Conservation (phyloP, 1,140 invertebrate species). For the Drosophila ambigua region DNA sequence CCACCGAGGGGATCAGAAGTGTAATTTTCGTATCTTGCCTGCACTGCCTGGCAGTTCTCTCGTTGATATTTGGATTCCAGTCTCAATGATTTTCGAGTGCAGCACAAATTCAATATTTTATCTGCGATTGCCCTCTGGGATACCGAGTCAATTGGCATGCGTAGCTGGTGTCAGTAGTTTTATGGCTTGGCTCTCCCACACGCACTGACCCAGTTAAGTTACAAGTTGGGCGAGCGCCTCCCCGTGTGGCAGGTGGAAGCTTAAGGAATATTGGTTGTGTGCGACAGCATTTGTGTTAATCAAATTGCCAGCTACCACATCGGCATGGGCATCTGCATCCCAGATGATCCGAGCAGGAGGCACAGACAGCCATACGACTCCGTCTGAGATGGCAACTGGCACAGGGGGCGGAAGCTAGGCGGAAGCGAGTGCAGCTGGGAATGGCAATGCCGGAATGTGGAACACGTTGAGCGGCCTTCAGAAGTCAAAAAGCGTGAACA, state of each 20-base stretch:
- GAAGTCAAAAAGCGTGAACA: slow-evolving; percentile 68
- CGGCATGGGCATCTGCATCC: slow-evolving; percentile 27
- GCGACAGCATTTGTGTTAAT: slow-evolving; percentile 63
- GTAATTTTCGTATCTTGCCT: too few species aligned
- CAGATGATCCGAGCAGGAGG: slow-evolving; percentile 2
- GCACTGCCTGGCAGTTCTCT: too few species aligned
- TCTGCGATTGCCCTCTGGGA: slow-evolving; percentile 21
- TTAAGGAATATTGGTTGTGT: slow-evolving; percentile 60
- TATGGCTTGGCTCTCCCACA: slow-evolving; percentile 6
- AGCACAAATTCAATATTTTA: slow-evolving; percentile 9
- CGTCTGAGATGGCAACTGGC: slow-evolving; percentile 8
- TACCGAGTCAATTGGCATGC: slow-evolving; percentile 5
- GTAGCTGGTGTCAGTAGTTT: slow-evolving; percentile 8
- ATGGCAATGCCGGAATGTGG: slow-evolving; percentile 37
- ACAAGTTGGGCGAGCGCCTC: slow-evolving; percentile 25
- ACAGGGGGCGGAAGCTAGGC: slow-evolving; percentile 1
- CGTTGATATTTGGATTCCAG: too few species aligned
- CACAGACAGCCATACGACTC: slow-evolving; percentile 3
- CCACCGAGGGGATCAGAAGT: too few species aligned
- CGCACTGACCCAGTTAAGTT: slow-evolving; percentile 34
- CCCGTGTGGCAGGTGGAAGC: neutral
- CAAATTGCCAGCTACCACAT: slow-evolving; percentile 52
- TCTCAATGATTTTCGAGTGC: too few species aligned
- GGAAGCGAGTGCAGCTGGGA: slow-evolving; percentile 10
- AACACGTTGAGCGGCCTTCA: slow-evolving; percentile 47